Base-by-base conservation (phyloP, 2,888 invertebrate genomes). In the Blastobasis lacticolella region DNA sequence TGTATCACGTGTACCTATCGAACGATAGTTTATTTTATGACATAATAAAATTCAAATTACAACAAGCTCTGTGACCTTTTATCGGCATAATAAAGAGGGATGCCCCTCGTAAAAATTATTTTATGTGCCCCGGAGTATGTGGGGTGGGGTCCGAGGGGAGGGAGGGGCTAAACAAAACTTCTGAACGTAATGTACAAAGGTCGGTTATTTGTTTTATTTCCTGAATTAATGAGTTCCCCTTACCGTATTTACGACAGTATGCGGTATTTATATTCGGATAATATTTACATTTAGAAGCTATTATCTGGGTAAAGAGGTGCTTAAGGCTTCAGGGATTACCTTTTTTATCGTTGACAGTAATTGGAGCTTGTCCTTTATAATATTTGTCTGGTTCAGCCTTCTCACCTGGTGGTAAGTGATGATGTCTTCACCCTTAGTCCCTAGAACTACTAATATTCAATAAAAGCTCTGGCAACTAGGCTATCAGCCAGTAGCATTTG, bases 21-120 rank as follows among this genome's bases (percentile, higher is more conserved):
- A 50, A 43, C 54, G 55, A 64, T 58, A 63, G 65, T 61, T 66
- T 63, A 62, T 55, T 63, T 67, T 64, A 69, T 54, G 61, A 62
- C 56, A 59, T 57, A 61, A 69, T 69, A 67, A 70, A 69, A 63
- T 61, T 63, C 62, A 63, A 66, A 68, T 67, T 69, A 66, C 63
- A 64, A 60, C 64, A 61, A 63, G 62, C 61, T 57, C 61, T 60
- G 61, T 64, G 63, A 65, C 63, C 65, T 64, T 69, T 66, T 67
- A 68, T 65, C 59, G 59, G 57, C 55, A 52, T 62, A 64, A 67
- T 68, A 69, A 67, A 66, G 57, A 54, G 57, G 58, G 58, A 61
- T 62, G 60, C 54, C 59, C 55, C 53, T 66, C 66, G 63, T 69
- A 66, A 68, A 68, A 67, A 67, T 61, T 60, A 60, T 60, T 64